These are phyloP conservation scores for Noctua janthe DNA, from an alignment of 2,888 invertebrate genomes.

Conservation along the genomic window DNA sequence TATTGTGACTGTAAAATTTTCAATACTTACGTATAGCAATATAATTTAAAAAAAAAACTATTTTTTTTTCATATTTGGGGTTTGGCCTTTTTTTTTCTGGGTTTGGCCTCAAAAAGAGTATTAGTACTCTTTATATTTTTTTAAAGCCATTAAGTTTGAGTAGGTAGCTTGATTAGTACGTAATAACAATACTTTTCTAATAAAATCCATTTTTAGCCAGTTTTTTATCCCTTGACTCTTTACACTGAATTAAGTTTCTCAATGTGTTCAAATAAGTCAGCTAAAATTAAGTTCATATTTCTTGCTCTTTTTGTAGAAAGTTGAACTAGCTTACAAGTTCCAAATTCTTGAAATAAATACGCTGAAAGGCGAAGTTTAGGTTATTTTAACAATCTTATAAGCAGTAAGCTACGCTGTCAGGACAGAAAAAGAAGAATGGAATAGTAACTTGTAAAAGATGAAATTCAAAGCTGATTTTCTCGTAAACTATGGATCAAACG, in stretches of 20 bases:
- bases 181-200: too few species aligned
- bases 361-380: neutral
- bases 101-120: too few species aligned
- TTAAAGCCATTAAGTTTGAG: too few species aligned
- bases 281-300: neutral
- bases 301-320: neutral
- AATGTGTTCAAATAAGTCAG: neutral
- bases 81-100: too few species aligned
- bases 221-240: too few species aligned
- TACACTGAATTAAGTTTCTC: neutral
- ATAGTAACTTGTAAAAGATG: neutral
- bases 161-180: too few species aligned
- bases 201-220: too few species aligned
- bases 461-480: conserved; percentile 32
- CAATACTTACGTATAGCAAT: neutral
- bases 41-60: too few species aligned
- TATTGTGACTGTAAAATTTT: neutral
- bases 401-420: neutral
- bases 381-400: neutral
- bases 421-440: neutral
- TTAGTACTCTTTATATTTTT: too few species aligned
- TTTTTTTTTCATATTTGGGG: too few species aligned
- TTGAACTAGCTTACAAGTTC: neutral
- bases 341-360: neutral
- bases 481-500: conserved; percentile 14